Percentiles rank a stretch among this genome's conserved stretches.
Evolutionary conservation across 2,113 vertebrate genomes (phyloP).

Genomic region (Caranx melampygus): DNA sequence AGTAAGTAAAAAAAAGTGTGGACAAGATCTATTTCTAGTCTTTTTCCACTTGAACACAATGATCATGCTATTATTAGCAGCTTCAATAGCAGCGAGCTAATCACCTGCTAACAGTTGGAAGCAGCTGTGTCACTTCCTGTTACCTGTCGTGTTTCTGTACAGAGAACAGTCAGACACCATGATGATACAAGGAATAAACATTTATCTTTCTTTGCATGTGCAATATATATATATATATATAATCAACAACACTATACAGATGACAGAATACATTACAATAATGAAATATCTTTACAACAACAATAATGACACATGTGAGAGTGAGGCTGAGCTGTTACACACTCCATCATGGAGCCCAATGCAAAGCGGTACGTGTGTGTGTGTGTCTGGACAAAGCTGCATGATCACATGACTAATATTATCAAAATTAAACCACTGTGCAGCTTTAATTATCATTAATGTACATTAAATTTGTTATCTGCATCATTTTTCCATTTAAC

Average conservation of each 20-base stretch:
- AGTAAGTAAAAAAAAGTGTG: background rate
- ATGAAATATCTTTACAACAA: conserved; percentile 16
- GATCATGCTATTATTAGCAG: too few species aligned
- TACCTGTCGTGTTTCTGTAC: background rate
- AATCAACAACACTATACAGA: conserved; percentile 5
- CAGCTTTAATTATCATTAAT: background rate
- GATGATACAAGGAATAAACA: background rate
- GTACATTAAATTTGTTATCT: background rate
- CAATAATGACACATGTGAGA: too few species aligned
- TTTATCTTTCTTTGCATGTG: conserved; percentile 47
- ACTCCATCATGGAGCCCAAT: background rate
- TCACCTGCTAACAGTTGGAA: too few species aligned
- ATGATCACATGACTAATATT: background rate
- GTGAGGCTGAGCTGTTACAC: too few species aligned
- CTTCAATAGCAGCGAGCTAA: too few species aligned
- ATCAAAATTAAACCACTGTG: conserved; percentile 24
- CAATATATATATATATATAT: conserved; percentile 18
- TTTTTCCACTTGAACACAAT: too few species aligned
- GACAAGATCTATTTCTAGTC: too few species aligned
- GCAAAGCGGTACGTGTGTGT: conserved; percentile 1
- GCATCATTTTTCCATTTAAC: background rate
- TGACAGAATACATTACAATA: background rate
- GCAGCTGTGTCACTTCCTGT: too few species aligned
- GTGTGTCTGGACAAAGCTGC: background rate
- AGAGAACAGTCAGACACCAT: conserved; percentile 9